Percentiles rank a stretch among this genome's conserved stretches.
Evolutionary conservation across 2,797 vertebrate species (phyloP).

Genomic region (Syncerus caffer): DNA sequence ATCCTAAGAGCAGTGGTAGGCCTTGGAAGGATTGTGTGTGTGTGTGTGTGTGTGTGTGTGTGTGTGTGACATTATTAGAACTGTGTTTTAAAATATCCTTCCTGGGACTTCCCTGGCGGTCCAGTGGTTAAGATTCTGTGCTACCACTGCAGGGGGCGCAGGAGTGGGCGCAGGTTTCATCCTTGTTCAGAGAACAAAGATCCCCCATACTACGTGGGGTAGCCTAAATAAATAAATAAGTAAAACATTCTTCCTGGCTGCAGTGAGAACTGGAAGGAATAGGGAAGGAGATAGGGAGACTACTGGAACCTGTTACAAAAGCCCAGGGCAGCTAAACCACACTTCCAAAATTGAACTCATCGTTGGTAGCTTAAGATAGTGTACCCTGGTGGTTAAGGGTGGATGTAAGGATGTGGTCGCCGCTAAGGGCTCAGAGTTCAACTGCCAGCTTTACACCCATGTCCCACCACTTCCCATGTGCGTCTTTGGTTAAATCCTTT

Average conservation of each 20-base stretch:
- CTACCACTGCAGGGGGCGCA: neutral
- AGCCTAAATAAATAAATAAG: neutral
- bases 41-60: neutral
- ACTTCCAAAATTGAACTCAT: neutral
- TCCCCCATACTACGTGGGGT: neutral
- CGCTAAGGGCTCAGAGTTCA: neutral
- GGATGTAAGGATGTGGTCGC: neutral
- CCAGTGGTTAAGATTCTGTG: neutral
- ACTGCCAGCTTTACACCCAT: neutral
- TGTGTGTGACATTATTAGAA: neutral
- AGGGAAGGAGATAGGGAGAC: neutral
- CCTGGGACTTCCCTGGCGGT: neutral
- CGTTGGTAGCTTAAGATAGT: neutral
- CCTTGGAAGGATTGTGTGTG: neutral
- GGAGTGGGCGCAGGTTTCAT: neutral
- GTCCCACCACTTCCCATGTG: neutral
- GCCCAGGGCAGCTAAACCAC: neutral
- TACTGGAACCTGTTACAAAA: neutral
- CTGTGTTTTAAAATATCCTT: neutral
- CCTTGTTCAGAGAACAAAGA: neutral
- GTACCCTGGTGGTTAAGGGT: neutral
- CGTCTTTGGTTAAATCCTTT: neutral
- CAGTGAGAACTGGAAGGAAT: neutral
- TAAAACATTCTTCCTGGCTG: neutral
- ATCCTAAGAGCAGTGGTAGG: neutral